These are phyloP conservation scores for Bubalus kerabau DNA, from an alignment of 2,113 vertebrate species.

Conservation along the genomic window DNA sequence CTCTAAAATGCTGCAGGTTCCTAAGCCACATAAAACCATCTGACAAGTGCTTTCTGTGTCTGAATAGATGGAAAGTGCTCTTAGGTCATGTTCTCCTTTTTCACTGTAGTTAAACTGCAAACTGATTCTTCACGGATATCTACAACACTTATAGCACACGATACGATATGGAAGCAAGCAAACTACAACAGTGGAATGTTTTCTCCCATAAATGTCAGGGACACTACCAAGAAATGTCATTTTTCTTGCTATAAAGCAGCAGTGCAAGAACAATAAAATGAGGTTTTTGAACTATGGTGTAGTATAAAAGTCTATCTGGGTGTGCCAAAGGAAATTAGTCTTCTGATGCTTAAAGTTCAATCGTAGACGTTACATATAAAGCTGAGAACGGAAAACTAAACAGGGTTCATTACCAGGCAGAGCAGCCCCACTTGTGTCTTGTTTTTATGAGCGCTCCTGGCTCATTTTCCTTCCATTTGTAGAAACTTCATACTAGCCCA, in stretches of 20 bases:
- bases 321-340: slow-evolving; percentile 46
- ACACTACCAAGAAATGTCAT: slow-evolving; percentile 42
- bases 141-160: slow-evolving; percentile 31
- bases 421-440: background rate
- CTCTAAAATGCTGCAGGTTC: background rate
- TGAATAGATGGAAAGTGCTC: background rate
- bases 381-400: slow-evolving; percentile 13
- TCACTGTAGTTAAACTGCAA: slow-evolving; percentile 22
- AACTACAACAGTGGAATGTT: background rate
- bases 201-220: slow-evolving; percentile 57
- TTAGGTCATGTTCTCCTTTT: background rate
- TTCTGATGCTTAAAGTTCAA: background rate
- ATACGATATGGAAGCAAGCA: background rate
- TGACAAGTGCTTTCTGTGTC: background rate
- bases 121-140: slow-evolving; percentile 20
- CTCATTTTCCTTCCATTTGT: background rate
- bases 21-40: background rate
- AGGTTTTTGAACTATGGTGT: background rate
- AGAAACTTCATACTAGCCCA: background rate
- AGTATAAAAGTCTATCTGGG: background rate
- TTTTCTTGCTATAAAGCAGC: slow-evolving; percentile 33
- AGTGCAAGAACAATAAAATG: slow-evolving; percentile 35
- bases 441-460: background rate
- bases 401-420: background rate
- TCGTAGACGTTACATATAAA: background rate